Percentiles rank a stretch among this genome's conserved stretches.
phyloP scores from a whole-genome alignment of 2,888 invertebrate species.

The Stomorhina lunata region DNA sequence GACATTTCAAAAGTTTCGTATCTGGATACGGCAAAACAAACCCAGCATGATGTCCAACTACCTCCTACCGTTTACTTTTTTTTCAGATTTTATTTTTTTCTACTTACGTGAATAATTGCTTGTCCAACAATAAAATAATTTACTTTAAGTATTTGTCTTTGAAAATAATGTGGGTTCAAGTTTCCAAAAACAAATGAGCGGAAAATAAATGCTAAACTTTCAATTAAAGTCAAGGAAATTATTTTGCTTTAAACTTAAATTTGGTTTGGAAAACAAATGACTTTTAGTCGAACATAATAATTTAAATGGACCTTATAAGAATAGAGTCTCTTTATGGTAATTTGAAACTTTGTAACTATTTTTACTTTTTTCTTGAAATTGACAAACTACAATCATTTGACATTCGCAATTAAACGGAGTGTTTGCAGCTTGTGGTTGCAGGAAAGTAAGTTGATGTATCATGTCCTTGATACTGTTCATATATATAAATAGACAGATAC shows the following conservation, averaged over 20 bases:
- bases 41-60: not conserved
- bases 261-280: not conserved
- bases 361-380: not conserved
- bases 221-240: constrained; percentile 39
- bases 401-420: not conserved
- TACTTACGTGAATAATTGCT: too few relatives aligned
- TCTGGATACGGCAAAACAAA: not conserved
- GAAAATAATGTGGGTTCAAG: not conserved
- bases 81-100: too few relatives aligned
- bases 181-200: constrained; percentile 36
- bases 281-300: too few relatives aligned
- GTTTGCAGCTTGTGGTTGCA: not conserved
- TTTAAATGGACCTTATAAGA: too few relatives aligned
- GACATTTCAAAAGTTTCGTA: not conserved
- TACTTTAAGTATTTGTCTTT: too few relatives aligned
- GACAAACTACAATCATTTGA: not conserved
- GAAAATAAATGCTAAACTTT: constrained; percentile 21
- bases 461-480: too few relatives aligned
- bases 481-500: too few relatives aligned
- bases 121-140: not conserved
- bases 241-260: constrained; percentile 11
- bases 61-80: not conserved
- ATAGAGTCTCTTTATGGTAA: too few relatives aligned
- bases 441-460: not conserved
- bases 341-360: not conserved